A percentile compares a stretch with the other conserved stretches of the same genome.
phyloP scores from a whole-genome alignment of 2,888 invertebrate species.

The Lissocephala sabroskyi region DNA sequence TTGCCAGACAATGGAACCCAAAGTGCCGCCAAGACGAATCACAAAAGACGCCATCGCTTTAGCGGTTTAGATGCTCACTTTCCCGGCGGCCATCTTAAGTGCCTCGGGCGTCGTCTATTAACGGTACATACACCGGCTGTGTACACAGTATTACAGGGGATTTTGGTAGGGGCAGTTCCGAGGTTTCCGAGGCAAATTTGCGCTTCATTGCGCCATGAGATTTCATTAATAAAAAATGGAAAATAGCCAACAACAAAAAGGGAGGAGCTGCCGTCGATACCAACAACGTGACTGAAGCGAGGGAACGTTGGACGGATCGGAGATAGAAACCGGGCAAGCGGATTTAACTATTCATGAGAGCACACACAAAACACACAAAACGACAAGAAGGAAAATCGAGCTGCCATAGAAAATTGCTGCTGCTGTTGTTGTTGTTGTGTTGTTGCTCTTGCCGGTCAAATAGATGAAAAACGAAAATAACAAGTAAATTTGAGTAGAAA shows the following conservation, averaged over 20 bases:
- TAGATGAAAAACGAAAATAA: no score
- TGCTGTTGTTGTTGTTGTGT: no score
- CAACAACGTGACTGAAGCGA: not conserved
- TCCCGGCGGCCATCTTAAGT: constrained; percentile 34
- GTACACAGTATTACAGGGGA: constrained; percentile 8
- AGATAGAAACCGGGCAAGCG: constrained; percentile 20
- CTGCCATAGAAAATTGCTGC: no score
- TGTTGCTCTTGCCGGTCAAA: no score
- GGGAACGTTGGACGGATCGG: not conserved
- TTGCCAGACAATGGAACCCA: constrained; percentile 16
- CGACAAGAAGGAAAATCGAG: not conserved
- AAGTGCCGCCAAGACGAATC: constrained; percentile 11
- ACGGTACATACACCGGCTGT: constrained; percentile 25
- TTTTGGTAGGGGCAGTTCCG: not conserved
- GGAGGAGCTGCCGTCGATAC: constrained; percentile 5
- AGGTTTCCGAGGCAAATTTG: constrained; percentile 29
- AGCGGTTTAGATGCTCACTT: not conserved
- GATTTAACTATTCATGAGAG: constrained; percentile 62
- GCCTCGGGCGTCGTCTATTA: constrained; percentile 48
- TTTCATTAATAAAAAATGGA: constrained; percentile 65
- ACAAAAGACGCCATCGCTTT: no score
- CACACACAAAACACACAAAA: constrained; percentile 20
- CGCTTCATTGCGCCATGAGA: constrained; percentile 65
- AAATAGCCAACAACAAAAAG: constrained; percentile 30
- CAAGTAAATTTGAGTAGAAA: no score